Evolutionary conservation across 2,888 invertebrate species (phyloP).

Genomic region (Agelastica alni): DNA sequence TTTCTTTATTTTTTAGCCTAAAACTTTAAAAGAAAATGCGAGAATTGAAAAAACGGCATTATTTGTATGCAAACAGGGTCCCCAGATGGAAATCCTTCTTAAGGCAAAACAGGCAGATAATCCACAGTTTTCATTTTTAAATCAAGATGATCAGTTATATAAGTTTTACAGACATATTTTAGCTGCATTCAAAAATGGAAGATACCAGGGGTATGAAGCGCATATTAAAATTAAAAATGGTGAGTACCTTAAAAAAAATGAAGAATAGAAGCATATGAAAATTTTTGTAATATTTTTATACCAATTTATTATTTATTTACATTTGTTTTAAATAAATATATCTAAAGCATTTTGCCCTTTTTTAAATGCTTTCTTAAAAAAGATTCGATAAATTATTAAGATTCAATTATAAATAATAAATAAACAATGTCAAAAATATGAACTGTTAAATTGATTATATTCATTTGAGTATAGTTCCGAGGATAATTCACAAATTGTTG

Average conservation of each 20-base stretch:
- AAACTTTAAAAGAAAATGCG: slow-evolving; percentile 83
- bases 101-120: slow-evolving; percentile 96
- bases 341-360: no score
- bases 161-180: slow-evolving; percentile 85
- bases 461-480: no score
- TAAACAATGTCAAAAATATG: no score
- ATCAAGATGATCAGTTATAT: slow-evolving; percentile 81
- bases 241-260: slow-evolving; percentile 47
- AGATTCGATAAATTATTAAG: no score
- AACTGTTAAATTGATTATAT: no score
- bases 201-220: slow-evolving; percentile 64
- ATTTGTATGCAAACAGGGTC: slow-evolving; percentile 87
- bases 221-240: slow-evolving; percentile 46
- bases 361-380: no score
- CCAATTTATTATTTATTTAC: no score
- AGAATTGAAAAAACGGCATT: slow-evolving; percentile 94
- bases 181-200: slow-evolving; percentile 69
- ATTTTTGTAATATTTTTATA: no score
- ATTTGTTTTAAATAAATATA: no score
- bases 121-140: slow-evolving; percentile 90
- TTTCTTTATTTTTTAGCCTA: slow-evolving; percentile 68
- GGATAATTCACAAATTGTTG: no score
- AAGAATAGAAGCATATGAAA: no score
- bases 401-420: no score
- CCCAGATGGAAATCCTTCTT: slow-evolving; percentile 98